Base-by-base conservation (phyloP, 2,113 vertebrate species). In the Pardalotus punctatus region DNA sequence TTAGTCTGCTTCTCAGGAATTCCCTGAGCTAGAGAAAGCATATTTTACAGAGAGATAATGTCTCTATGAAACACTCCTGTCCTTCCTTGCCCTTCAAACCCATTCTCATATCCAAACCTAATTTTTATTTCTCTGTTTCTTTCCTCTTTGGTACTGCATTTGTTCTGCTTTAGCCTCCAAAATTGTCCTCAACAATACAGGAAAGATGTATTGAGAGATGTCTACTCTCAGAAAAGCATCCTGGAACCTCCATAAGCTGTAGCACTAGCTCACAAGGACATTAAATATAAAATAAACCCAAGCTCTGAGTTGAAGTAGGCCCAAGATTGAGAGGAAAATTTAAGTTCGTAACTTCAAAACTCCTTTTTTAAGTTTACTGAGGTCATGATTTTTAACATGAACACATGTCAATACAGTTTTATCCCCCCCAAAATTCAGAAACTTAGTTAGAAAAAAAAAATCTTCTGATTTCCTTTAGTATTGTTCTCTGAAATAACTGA, bases 341-440 rank as follows among this genome's bases (percentile, higher is more conserved):
- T 27, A 86, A 24, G 20, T 31, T 74, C 61, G 20, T 76, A 17
- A 4, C 16, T 88, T 62, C 24, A 51, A 11, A 21, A 56, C 7
- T 35, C 2, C 24, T 48, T 81, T 36, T 62, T 25, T 12, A 16
- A 25, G 4, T 45, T 82, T 65, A 66, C 12, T 29, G 13, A 45
- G 2, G 2, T 29, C 48, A 16, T 40, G 28, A 36, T 40, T 90
- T 69, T 78, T 57, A 64, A 19, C 18, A 36, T 15, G 20, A 62
- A 28, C 6, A 43, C 2, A 25, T 66, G 17, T n/a, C 11, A 61
- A 22, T 9, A 62, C 31, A 51, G 3, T 21, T 51, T 58, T 40
- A 23, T 11, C 18, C 7, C 5, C 9, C 1, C 12, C 35, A 47
- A 14, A 36, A 4, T 6, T 6, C 0, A 2, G 10, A 67, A 62